These are phyloP conservation scores for Chrysemys picta DNA, from an alignment of 2,113 vertebrate species.

Conservation along the genomic window DNA sequence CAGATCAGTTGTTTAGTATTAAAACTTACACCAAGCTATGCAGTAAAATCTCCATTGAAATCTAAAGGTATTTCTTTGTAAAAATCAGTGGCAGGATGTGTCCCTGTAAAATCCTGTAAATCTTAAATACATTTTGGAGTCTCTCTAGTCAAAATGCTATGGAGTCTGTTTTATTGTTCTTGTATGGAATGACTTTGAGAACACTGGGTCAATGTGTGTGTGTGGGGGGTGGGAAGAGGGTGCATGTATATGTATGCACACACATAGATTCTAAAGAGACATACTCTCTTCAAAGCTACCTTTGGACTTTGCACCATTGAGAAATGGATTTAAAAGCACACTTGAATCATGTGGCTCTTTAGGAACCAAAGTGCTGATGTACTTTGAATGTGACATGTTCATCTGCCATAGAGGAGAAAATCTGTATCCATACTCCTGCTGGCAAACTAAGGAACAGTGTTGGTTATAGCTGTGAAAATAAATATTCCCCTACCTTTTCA, in stretches of 20 bases:
- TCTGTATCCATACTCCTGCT: background rate
- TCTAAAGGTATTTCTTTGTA: background rate
- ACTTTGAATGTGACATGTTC: background rate
- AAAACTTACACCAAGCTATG: background rate
- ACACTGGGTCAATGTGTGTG: background rate
- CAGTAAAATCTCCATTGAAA: background rate
- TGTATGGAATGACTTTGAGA: background rate
- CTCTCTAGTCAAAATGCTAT: background rate
- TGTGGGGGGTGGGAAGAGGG: no score
- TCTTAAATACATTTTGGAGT: background rate
- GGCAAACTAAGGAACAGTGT: background rate
- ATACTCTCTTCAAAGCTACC: background rate
- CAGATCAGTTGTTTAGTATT: background rate
- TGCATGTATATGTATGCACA: background rate
- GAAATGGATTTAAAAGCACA: background rate
- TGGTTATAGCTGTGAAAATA: slow-evolving; percentile 30
- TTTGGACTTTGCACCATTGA: background rate
- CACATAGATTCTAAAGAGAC: background rate
- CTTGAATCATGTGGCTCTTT: accelerated
- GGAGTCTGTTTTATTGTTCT: background rate
- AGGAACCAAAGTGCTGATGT: accelerated
- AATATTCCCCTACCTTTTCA: background rate
- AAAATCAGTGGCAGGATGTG: background rate
- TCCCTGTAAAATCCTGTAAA: background rate
- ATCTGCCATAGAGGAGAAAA: background rate